A percentile compares a stretch with the other conserved stretches of the same genome.
Conservation (phyloP, 2,113 vertebrate species). For the Charadrius vociferus region DNA sequence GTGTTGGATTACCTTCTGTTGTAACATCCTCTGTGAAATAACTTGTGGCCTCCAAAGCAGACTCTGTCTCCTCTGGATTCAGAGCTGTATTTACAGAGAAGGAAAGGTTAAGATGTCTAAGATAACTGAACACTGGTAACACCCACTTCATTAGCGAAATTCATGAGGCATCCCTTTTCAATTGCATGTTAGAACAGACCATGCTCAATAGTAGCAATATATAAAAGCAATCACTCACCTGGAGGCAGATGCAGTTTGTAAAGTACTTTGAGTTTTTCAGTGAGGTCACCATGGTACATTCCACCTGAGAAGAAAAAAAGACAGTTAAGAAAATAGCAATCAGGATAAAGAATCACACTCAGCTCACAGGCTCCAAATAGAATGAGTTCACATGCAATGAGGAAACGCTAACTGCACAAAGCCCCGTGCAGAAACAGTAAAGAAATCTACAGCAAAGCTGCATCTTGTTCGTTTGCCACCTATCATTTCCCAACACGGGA, state of each 20-base stretch:
- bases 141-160: not conserved
- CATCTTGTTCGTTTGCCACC: not conserved
- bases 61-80: constrained; percentile 90
- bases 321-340: not conserved
- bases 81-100: constrained; percentile 78
- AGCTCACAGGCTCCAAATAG: not conserved
- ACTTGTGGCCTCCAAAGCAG: constrained; percentile 89
- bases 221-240: constrained; percentile 73
- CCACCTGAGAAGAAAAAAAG: constrained; percentile 77
- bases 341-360: not conserved
- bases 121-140: not conserved
- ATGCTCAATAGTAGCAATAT: not conserved
- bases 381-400: not conserved
- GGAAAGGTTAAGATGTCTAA: not conserved
- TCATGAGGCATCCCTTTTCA: not conserved
- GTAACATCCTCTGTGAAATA: constrained; percentile 89
- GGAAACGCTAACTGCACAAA: not conserved
- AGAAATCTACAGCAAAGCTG: not conserved
- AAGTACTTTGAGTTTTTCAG: constrained; percentile 92
- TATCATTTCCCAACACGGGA: not conserved
- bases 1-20: constrained; percentile 78
- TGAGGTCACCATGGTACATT: constrained; percentile 97
- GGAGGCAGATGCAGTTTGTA: constrained; percentile 96
- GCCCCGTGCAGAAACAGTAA: not conserved
- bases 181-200: not conserved